phyloP scores from a whole-genome alignment of 2,888 invertebrate species.

The Agapostemon virescens region DNA sequence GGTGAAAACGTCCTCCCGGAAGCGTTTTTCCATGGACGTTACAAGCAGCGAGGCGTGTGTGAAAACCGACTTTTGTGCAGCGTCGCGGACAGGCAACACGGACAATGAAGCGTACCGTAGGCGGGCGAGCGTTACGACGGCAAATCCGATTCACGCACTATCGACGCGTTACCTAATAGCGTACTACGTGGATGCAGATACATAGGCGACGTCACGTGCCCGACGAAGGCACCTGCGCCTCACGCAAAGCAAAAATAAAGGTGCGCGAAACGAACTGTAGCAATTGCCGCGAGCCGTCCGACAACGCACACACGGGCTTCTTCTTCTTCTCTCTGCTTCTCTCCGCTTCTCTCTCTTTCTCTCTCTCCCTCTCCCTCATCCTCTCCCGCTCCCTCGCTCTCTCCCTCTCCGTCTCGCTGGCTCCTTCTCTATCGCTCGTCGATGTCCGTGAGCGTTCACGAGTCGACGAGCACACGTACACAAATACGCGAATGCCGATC shows the following conservation, averaged over 20 bases:
- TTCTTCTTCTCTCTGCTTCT: neutral
- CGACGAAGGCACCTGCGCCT: slow-evolving; percentile 61
- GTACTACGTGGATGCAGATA: slow-evolving; percentile 73
- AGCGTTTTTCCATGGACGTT: slow-evolving; percentile 9
- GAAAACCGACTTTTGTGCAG: slow-evolving; percentile 32
- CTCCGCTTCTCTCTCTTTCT: accelerated
- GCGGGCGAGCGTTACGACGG: slow-evolving; percentile 33
- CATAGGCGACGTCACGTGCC: slow-evolving; percentile 67
- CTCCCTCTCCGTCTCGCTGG: neutral
- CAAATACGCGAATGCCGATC: neutral
- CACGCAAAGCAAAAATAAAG: slow-evolving; percentile 66
- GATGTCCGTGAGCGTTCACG: neutral
- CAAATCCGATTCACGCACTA: slow-evolving; percentile 67
- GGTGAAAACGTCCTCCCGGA: slow-evolving; percentile 9
- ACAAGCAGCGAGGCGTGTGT: slow-evolving; percentile 7
- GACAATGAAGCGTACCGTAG: slow-evolving; percentile 44
- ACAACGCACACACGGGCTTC: neutral
- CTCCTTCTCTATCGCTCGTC: neutral
- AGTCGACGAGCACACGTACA: neutral
- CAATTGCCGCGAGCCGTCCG: slow-evolving; percentile 47
- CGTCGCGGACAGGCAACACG: slow-evolving; percentile 8
- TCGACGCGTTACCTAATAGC: slow-evolving; percentile 72
- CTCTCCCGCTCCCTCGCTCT: neutral
- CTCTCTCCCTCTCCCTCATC: neutral
- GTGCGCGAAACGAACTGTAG: slow-evolving; percentile 60